Conservation (phyloP, 2,113 vertebrate genomes). For the Ictalurus furcatus region DNA sequence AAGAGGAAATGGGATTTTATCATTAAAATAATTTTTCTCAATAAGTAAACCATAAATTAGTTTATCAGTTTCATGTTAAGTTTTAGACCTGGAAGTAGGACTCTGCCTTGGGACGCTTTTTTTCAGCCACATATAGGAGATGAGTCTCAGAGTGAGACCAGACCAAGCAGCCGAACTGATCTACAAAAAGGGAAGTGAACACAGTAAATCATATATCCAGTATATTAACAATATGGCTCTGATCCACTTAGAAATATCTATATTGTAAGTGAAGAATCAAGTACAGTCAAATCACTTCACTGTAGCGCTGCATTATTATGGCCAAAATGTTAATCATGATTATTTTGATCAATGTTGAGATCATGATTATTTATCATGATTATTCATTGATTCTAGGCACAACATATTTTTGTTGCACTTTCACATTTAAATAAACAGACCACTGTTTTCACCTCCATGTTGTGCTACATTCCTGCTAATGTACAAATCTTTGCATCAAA, state of each 20-base stretch:
- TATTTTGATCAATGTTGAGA: too few relatives aligned
- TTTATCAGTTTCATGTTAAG: not conserved
- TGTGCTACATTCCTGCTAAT: too few relatives aligned
- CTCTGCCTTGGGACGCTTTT: conserved; percentile 87
- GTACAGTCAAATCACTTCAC: not conserved
- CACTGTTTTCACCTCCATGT: too few relatives aligned
- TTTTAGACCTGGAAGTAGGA: conserved; percentile 87
- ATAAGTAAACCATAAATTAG: not conserved
- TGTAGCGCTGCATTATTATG: not conserved
- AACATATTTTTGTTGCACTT: too few relatives aligned
- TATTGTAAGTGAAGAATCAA: not conserved
- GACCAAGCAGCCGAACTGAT: conserved; percentile 92
- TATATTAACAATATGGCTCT: not conserved
- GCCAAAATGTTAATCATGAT: too few relatives aligned
- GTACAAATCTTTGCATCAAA: too few relatives aligned
- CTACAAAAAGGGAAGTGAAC: conserved; percentile 63
- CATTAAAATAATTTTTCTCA: not conserved
- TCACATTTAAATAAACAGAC: too few relatives aligned
- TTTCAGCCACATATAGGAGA: conserved; percentile 94
- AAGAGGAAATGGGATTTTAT: not conserved
- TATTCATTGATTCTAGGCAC: too few relatives aligned
- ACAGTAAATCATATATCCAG: not conserved
- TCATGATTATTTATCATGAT: too few relatives aligned
- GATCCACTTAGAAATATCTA: not conserved
- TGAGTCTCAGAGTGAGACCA: conserved; percentile 98